Conservation (phyloP, 2,113 vertebrate species). For the Dicrurus megarhynchus region DNA sequence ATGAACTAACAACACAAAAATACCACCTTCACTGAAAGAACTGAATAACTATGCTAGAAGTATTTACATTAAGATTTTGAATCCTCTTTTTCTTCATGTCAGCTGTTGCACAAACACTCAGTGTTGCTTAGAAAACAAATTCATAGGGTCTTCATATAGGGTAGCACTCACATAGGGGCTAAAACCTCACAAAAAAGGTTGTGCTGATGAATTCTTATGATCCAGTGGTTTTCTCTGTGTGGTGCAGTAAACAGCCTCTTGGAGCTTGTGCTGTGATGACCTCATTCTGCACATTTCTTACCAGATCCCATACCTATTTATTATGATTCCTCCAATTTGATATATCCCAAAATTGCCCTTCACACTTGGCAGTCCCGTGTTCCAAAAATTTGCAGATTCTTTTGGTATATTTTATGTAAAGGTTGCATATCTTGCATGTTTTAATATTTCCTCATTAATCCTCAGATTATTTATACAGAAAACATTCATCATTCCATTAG, state of each 20-base stretch:
- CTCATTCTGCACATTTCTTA: background rate
- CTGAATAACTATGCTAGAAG: background rate
- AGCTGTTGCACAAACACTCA: background rate
- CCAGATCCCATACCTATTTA: background rate
- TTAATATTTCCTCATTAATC: background rate
- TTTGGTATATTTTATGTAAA: background rate
- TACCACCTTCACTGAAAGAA: background rate
- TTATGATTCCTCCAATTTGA: background rate
- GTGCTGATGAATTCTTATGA: background rate
- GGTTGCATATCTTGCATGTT: background rate
- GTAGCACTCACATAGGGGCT: rapidly evolving
- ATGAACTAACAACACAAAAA: background rate
- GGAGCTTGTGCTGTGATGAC: background rate
- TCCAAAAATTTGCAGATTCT: background rate
- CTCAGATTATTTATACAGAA: background rate
- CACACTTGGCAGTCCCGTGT: background rate
- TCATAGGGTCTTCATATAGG: background rate
- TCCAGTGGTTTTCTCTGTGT: background rate
- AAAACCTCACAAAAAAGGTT: background rate
- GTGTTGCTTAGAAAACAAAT: background rate
- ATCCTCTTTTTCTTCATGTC: background rate
- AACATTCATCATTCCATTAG: background rate
- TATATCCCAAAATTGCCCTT: background rate
- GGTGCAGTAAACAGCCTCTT: background rate
- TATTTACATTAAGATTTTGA: background rate